Evolutionary conservation across 2,888 invertebrate species (phyloP).

Genomic region (Oligia strigilis): DNA sequence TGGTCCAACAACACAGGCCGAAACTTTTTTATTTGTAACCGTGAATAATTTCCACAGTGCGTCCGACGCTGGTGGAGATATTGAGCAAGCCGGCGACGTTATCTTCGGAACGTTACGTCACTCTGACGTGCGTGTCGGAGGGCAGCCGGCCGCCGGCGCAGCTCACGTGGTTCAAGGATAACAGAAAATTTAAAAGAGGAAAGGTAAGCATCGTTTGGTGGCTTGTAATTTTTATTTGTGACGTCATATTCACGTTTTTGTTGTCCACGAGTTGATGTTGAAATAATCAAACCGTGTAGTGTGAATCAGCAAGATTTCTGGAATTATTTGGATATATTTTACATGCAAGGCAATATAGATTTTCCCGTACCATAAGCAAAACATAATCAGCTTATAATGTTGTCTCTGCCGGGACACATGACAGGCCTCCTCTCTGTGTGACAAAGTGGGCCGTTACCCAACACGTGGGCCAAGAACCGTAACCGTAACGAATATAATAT

Average conservation of each 20-base stretch:
- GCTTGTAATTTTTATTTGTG: not conserved
- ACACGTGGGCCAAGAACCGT: not conserved
- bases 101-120: conserved; percentile 95
- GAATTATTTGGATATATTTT: not conserved
- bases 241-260: not conserved
- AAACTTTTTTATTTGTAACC: conserved; percentile 45
- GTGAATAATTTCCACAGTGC: conserved; percentile 91
- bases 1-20: not conserved
- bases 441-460: not conserved
- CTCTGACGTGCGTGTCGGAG: conserved; percentile 94
- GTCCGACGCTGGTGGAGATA: conserved; percentile 94
- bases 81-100: conserved; percentile 94
- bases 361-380: not conserved
- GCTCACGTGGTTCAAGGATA: conserved; percentile 96
- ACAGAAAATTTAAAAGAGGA: conserved; percentile 93
- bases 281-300: not conserved
- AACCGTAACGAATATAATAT: not conserved
- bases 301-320: too few relatives aligned
- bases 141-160: conserved; percentile 97
- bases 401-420: not conserved
- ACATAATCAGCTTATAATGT: not conserved
- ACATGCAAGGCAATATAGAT: not conserved
- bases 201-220: conserved; percentile 90
- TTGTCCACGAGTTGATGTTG: not conserved
- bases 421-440: not conserved